These are phyloP conservation scores for Morpho helenor DNA, from an alignment of 2,888 invertebrate species.

Conservation along the genomic window DNA sequence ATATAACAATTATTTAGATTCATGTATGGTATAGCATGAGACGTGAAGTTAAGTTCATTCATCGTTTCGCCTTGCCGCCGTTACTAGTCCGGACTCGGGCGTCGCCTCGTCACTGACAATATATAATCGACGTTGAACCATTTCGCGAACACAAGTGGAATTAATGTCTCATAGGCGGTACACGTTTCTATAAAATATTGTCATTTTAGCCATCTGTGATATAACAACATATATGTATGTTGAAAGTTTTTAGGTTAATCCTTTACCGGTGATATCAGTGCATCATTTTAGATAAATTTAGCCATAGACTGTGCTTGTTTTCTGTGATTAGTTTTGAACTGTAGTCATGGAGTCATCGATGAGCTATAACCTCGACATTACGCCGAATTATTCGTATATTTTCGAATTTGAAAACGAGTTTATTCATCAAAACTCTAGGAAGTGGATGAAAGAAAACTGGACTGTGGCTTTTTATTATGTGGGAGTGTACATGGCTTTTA, in stretches of 20 bases:
- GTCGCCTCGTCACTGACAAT: constrained; percentile 60
- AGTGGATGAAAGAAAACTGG: constrained; percentile 99
- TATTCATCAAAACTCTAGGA: constrained; percentile 91
- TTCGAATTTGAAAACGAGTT: constrained; percentile 98
- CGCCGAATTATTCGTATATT: constrained; percentile 95
- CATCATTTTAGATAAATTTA: constrained; percentile 37
- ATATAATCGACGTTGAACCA: constrained; percentile 58
- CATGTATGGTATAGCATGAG: constrained; percentile 26
- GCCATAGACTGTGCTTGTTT: constrained; percentile 37
- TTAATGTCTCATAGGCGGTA: constrained; percentile 49
- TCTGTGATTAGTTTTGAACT: constrained; percentile 38
- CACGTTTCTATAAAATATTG: constrained; percentile 53
- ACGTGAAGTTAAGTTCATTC: constrained; percentile 28
- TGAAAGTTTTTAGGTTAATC: constrained; percentile 65
- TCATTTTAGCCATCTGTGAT: constrained; percentile 70
- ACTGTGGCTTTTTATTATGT: constrained; percentile 93
- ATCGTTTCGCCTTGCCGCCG: constrained; percentile 33
- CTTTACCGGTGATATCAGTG: constrained; percentile 67
- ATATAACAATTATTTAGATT: neutral
- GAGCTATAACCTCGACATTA: constrained; percentile 76
- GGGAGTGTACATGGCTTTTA: constrained; percentile 94
- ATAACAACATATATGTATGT: constrained; percentile 58
- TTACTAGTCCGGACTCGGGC: constrained; percentile 40
- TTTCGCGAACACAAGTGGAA: constrained; percentile 55
- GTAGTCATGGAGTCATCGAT: constrained; percentile 62